Base-by-base conservation (phyloP, 2,113 vertebrate species). In the Myodes glareolus region DNA sequence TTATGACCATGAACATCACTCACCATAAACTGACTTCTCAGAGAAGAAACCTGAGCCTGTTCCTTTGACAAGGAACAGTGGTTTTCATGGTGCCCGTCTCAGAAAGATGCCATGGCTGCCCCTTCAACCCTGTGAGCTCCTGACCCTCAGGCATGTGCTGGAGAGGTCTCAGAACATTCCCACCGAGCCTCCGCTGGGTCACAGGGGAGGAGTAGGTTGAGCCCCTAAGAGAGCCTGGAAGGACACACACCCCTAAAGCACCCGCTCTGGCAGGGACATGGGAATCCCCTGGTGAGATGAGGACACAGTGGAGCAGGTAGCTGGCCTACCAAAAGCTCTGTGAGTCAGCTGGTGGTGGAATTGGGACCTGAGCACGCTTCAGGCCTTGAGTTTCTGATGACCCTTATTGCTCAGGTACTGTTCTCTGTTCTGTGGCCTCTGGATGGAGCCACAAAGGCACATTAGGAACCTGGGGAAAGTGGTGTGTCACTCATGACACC, bases 201-300 rank as follows among this genome's bases (percentile, higher is more conserved):
- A 23, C 3, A 70, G 47, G 45, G 16, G 31, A 75, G n/a, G 42
- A 72, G 2, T 36, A 72, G 19, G 50, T 23, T 0, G 5, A n/a
- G 16, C 7, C 52, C 45, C 36, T 23, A n/a, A 50, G 17, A 31
- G 6, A 25, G 9, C 27, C 52, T 29, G 13, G 45, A 33, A 2
- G 63, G 67, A 9, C 6, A n/a, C 27, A 65, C 61, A 68, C 19
- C 52, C 45, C 47, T 19, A 39, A 12, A 47, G 45, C 52, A 17
- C 31, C 36, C 23, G n/a, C 1, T 1, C 47, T 1, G 0, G 9
- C 45, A 65, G 31, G 10, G 52, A 47, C 61, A n/a, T n/a, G 12
- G 31, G 76, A 25, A 17, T 9, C 9, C 39, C 13, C 0, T 58
- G 2, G 75, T 67, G 47, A 73, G 11, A 33, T 33, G 82, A 36